These are phyloP conservation scores for Cordilura impudica DNA, from an alignment of 2,888 invertebrate genomes.

Conservation along the genomic window DNA sequence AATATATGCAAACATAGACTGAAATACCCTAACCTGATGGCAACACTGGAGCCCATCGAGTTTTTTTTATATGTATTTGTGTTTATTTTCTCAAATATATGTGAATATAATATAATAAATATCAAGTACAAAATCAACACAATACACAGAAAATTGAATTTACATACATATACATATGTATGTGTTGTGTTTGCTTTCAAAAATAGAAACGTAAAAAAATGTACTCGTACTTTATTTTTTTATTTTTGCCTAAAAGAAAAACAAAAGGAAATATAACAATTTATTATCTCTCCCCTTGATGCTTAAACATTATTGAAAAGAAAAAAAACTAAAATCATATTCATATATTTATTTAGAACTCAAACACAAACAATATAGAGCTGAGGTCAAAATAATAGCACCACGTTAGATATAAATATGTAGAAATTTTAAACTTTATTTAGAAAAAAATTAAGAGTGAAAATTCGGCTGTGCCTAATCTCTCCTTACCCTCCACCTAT, in stretches of 20 bases:
- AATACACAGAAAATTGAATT: conserved; percentile 31
- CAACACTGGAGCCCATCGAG: not conserved
- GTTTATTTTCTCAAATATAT: not conserved
- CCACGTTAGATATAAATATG: too few species aligned
- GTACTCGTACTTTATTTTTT: not conserved
- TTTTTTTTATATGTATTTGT: not conserved
- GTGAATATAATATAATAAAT: too few species aligned
- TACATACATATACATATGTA: too few species aligned
- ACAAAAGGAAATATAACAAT: not conserved
- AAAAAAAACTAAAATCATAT: not conserved
- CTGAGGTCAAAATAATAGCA: too few species aligned
- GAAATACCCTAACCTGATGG: not conserved
- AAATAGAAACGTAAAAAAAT: not conserved
- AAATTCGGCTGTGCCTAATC: too few species aligned
- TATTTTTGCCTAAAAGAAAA: not conserved
- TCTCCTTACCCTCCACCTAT: too few species aligned
- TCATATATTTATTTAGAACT: not conserved
- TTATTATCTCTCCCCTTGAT: not conserved
- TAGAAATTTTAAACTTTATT: too few species aligned
- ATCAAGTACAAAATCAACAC: conserved; percentile 29
- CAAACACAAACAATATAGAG: not conserved
- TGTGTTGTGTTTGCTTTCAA: not conserved
- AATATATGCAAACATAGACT: too few species aligned
- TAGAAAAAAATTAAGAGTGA: too few species aligned
- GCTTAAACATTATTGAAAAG: not conserved